A percentile compares a stretch with the other conserved stretches of the same genome.
Conservation (phyloP, 2,113 vertebrate genomes). For the Marmota monax region DNA sequence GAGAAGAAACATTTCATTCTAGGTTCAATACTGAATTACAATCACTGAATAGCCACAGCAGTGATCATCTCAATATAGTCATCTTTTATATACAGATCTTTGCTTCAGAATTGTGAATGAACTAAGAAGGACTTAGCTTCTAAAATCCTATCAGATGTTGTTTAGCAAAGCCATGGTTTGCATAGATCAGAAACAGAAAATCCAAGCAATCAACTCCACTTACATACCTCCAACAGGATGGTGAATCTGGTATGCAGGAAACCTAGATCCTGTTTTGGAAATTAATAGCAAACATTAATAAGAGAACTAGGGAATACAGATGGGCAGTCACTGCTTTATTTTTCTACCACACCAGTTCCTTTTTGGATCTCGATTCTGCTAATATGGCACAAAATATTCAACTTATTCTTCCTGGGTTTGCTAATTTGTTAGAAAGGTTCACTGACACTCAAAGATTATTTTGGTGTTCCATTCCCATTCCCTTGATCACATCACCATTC, state of each 20-base stretch:
- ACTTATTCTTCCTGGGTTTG: not conserved
- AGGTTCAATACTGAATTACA: not conserved
- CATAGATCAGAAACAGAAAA: not conserved
- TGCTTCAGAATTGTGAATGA: not conserved
- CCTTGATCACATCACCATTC: not conserved
- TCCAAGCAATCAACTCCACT: not conserved
- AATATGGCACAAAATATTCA: not conserved
- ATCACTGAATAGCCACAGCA: not conserved
- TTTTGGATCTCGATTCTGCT: not conserved
- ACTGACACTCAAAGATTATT: not conserved
- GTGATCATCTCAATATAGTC: not conserved
- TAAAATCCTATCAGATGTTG: not conserved
- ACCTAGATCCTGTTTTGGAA: not conserved
- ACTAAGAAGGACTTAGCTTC: not conserved
- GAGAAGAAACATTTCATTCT: not conserved
- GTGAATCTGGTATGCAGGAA: not conserved
- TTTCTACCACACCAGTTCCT: not conserved
- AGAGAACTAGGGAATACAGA: not conserved
- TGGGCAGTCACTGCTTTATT: not conserved
- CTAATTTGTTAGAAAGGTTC: no score
- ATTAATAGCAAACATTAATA: not conserved
- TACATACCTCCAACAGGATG: not conserved
- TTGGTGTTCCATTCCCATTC: not conserved
- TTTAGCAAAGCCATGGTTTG: not conserved
- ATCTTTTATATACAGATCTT: not conserved